These are phyloP conservation scores for Lates japonicus DNA, from an alignment of 2,797 vertebrate genomes.

Conservation along the genomic window DNA sequence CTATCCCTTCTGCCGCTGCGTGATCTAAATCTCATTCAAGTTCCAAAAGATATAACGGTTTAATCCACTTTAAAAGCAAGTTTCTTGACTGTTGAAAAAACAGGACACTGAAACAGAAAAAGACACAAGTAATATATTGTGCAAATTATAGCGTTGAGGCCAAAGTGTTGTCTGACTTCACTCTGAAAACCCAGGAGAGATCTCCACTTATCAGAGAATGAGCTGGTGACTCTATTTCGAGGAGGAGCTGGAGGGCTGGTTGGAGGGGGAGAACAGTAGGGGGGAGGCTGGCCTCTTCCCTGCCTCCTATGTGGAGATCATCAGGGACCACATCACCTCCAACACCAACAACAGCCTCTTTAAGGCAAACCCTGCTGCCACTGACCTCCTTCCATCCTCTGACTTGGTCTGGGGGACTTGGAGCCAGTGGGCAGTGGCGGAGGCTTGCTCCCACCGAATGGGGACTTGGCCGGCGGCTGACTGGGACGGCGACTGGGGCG, in stretches of 20 bases:
- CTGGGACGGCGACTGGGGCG: slow-evolving; percentile 95
- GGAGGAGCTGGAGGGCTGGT: slow-evolving; percentile 95
- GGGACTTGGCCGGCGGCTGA: slow-evolving; percentile 90
- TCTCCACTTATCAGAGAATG: slow-evolving; percentile 92
- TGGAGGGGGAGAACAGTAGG: slow-evolving; percentile 93
- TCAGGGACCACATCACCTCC: slow-evolving; percentile 70
- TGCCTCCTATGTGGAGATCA: slow-evolving; percentile 95
- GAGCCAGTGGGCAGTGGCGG: slow-evolving; percentile 64
- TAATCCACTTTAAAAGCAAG: slow-evolving; percentile 14
- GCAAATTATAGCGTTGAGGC: slow-evolving; percentile 91
- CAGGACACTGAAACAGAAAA: background rate
- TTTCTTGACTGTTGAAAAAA: slow-evolving; percentile 7
- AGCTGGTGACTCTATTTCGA: slow-evolving; percentile 93
- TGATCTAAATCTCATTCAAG: background rate
- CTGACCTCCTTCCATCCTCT: slow-evolving; percentile 59
- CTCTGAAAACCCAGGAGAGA: slow-evolving; percentile 95
- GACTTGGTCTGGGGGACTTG: slow-evolving; percentile 42
- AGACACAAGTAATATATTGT: background rate
- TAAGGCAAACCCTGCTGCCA: slow-evolving; percentile 61
- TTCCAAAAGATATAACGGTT: background rate
- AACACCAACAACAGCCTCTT: slow-evolving; percentile 74
- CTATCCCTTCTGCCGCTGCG: slow-evolving; percentile 6
- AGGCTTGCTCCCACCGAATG: slow-evolving; percentile 85
- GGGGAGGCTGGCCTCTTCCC: slow-evolving; percentile 95
- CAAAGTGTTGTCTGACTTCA: slow-evolving; percentile 94